Percentiles rank a stretch among this genome's conserved stretches.
These are phyloP conservation scores for Monarcha castaneiventris DNA, from an alignment of 2,113 vertebrate genomes.

Conservation along the genomic window DNA sequence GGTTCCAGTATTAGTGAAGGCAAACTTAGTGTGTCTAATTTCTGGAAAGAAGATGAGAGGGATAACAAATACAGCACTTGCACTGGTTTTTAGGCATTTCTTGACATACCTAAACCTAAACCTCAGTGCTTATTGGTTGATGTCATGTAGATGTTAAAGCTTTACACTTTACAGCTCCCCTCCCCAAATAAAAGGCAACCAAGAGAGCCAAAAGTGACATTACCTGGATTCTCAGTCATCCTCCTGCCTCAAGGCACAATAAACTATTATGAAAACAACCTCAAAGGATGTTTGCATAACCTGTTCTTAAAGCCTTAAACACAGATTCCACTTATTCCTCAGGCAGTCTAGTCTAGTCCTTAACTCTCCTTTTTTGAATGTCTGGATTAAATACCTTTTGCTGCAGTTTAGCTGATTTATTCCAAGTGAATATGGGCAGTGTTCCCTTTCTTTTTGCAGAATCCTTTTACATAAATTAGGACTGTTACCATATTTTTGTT, in stretches of 20 bases:
- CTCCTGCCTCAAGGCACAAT: neutral
- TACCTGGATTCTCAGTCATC: neutral
- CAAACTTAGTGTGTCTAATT: neutral
- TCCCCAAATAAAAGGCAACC: neutral
- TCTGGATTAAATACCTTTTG: neutral
- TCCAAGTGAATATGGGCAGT: neutral
- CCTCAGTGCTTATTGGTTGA: neutral
- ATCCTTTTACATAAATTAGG: neutral
- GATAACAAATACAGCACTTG: neutral
- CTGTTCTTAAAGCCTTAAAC: neutral
- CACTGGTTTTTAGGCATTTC: neutral
- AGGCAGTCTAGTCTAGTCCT: neutral
- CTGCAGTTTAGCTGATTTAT: neutral
- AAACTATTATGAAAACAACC: neutral
- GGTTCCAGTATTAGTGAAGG: neutral
- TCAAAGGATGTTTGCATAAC: neutral
- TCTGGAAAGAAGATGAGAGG: neutral
- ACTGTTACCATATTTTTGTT: neutral
- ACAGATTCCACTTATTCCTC: slow-evolving; percentile 17
- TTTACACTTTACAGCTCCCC: neutral
- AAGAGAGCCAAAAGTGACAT: neutral
- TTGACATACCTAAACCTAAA: neutral
- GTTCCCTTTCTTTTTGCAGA: neutral
- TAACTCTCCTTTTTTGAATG: neutral
- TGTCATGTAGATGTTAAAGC: neutral